Base-by-base conservation (phyloP, 2,113 vertebrate species). In the Zosterops pallidus region DNA sequence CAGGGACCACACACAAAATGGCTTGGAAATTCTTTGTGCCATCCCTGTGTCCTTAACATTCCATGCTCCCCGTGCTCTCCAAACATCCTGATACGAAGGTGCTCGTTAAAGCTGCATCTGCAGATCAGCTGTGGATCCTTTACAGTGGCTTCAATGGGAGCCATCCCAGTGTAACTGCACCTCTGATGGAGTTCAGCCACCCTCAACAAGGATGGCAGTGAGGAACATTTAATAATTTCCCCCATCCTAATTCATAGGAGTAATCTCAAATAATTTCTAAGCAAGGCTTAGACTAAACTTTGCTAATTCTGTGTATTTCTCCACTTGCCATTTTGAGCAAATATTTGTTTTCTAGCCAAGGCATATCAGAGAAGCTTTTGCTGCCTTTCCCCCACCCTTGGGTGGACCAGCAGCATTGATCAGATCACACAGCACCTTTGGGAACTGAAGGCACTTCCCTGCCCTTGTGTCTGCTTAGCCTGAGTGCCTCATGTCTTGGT, bases 71-170 rank as follows among this genome's bases (percentile, higher is more conserved):
- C 5, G 2, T 42, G 31, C 33, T 72, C 49, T 72, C 59, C 82
- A 81, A 21, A 56, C 50, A 16, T 26, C 55, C 49, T 26, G 37
- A 33, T 2, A 26, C 19, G 46, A 62, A 41, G 9, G 60, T 31
- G 24, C 37, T 80, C 3, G 2, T 50, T 91, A 11, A 64, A 76
- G 42, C 44, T 89, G 46, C 24, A 20, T 18, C 11, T 49, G 52
- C 44, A 47, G 49, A 44, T 41, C 49, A 56, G 49, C 56, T 39
- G 26, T 47, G 67, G 39, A 49, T 75, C 11, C 31, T 44, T 44
- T 5, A 21, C 28, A 46, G n/a, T 11, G 62, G 23, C 8, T 55
- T 59, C 59, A 39, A 0, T 1, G 2, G 49, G 57, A 68, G 19
- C 62, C 25, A 56, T 18, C 50, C 47, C 57, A 47, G 37, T 8